Evolutionary conservation across 1,140 invertebrate genomes (phyloP), one percentile per base, ranked within the genome.

Genomic region (Oppia nitens): DNA sequence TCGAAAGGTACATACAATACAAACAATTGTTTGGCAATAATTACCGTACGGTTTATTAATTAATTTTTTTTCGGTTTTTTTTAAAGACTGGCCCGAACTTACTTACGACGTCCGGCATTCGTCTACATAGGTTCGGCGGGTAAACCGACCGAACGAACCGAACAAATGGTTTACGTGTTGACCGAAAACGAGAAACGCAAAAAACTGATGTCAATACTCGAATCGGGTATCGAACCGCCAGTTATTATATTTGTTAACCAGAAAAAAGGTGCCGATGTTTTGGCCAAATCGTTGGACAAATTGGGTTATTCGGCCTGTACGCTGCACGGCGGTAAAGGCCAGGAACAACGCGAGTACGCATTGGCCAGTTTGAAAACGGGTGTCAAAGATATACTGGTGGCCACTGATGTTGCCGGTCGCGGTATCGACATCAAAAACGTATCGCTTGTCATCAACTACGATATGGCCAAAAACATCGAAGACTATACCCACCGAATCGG

Each of bases 391-490:
- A 98, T 99, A 67, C 74, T 99, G 57, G 95, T 99, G n/a, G 96
- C 96, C 0, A 99, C 96, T 3, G 94, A 99, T 75, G 95, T 99
- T 1, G 96, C 96, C 68, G 61, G 61, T 53, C 49, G 61, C 32
- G 96, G 96, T 91, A 98, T 99, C 63, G 95, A 99, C 69, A 97
- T 99, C 67, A 97, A 97, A 71, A 93, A 98, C 73, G 94, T 98
- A 0, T 93, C 90, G 1, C 78, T 95, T 73, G 92, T 98, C 60
- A 92, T 98, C 64, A 61, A 61, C 25, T 91, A 57, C 40, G 56
- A 57, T 27, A 57, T 57, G 56, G 56, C 56, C 3, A 57, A 57
- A 24, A 49, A 24, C 11, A 57, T 57, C n/a, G 56, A 57, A 45
- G 94, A 97, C 78, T 98, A 98, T 67, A 97, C 93, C 0, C 95